Base-by-base conservation (phyloP, 1,140 invertebrate genomes). In the Drosophila ficusphila region DNA sequence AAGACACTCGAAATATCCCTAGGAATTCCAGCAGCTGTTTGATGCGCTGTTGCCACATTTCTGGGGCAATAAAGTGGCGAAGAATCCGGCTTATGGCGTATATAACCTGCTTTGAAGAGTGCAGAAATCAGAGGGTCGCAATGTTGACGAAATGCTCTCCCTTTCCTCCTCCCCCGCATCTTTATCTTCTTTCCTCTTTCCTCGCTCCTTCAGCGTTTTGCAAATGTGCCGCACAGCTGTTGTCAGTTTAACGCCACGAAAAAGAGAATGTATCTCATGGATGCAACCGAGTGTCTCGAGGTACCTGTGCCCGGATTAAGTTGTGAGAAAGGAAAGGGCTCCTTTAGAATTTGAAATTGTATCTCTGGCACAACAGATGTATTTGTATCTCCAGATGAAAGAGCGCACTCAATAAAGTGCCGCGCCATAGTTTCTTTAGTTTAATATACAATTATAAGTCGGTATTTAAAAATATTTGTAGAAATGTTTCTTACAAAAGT, bases 171-270 rank as follows among this genome's bases (percentile, higher is more conserved):
- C 19, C 18, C 16, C 36, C 14, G 14, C 19, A 4, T 29, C 21
- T 49, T 19, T 27, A 36, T 36, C 9, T 18, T 33, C 18, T 25
- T 11, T 54, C 41, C 49, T 47, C 14, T 34, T 56, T 39, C n/a
- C 38, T 14, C 18, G 48, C 31, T 62, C 21, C 18, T 31, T 34
- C 4, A 16, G 3, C 42, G 38, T 62, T 42, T 54, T 9, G 70
- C 51, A 74, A 74, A 71, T 76, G 72, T 67, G 73, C 54, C 49
- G 42, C 73, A 76, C 79, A 85, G 79, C 79, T 85, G 81, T 83
- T 83, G 79, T 58, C 42, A 60, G 75, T 69, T 61, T 34, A 60
- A 71, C 57, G 52, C 39, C 21, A 44, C 25, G 27, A 36, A 39
- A 71, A 49, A 11, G 41, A 34, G 74, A 64, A 61, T 81, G 78